phyloP scores from a whole-genome alignment of 2,888 invertebrate genomes.

The Pollenia angustigena region DNA sequence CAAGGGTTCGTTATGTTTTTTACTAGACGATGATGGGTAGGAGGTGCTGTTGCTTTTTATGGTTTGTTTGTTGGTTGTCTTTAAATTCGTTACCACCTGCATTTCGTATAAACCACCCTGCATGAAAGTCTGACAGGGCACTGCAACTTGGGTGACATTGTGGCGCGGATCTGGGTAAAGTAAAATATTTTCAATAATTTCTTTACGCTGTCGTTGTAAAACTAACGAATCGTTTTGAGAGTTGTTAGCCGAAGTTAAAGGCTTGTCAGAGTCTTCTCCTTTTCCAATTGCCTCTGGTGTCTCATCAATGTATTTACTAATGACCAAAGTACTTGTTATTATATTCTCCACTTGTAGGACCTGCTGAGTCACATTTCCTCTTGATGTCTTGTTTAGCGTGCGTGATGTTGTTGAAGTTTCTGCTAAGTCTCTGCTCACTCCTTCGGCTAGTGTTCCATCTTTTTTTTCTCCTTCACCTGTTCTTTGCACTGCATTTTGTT shows the following conservation, averaged over 20 bases:
- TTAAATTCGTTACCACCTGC: conserved; percentile 80
- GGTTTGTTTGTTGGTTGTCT: conserved; percentile 74
- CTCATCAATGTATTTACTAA: conserved; percentile 83
- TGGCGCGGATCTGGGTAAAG: conserved; percentile 82
- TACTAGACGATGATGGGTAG: background rate
- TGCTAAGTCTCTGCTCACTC: conserved; percentile 9
- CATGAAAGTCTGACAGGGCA: conserved; percentile 82
- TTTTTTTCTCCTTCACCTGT: background rate
- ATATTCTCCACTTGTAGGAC: conserved; percentile 76
- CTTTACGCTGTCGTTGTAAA: conserved; percentile 79
- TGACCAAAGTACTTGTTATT: conserved; percentile 82
- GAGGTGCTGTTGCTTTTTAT: background rate
- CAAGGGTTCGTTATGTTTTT: background rate
- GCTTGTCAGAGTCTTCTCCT: background rate
- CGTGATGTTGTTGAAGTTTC: conserved; percentile 67
- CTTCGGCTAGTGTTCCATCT: background rate
- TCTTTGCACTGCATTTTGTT: conserved; percentile 25
- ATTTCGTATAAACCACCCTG: conserved; percentile 82
- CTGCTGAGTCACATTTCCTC: conserved; percentile 58
- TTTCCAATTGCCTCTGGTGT: conserved; percentile 83
- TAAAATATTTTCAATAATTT: conserved; percentile 82
- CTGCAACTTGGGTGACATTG: conserved; percentile 82
- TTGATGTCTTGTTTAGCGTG: conserved; percentile 74
- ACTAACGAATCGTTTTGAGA: conserved; percentile 58
- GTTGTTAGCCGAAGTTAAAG: conserved; percentile 42